These are phyloP conservation scores for Scaptomyza parva DNA, from an alignment of 2,888 invertebrate genomes.

Conservation along the genomic window DNA sequence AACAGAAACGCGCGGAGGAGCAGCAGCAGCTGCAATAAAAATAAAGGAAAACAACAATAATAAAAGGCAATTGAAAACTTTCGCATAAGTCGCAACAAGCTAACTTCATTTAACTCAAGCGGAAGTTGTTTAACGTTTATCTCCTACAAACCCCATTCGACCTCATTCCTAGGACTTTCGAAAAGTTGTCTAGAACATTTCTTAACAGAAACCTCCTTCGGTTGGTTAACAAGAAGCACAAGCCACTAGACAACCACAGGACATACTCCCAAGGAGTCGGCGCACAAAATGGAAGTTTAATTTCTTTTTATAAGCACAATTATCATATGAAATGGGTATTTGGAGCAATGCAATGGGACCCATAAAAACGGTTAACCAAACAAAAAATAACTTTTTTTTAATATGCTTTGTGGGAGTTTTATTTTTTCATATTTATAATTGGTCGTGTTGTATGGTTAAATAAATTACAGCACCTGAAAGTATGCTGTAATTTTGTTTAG, in stretches of 20 bases:
- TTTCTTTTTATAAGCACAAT: constrained; percentile 81
- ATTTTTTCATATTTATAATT: background rate
- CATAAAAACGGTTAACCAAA: constrained; percentile 6
- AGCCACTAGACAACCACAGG: constrained; percentile 44
- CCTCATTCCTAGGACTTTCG: background rate
- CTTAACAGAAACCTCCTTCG: constrained; percentile 16
- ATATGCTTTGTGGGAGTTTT: background rate
- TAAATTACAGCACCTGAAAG: constrained; percentile 1
- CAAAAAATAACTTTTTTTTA: constrained; percentile 4
- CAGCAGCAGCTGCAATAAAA: constrained; percentile 43
- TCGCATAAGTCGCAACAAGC: constrained; percentile 78
- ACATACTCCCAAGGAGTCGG: constrained; percentile 30
- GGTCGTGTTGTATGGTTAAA: background rate
- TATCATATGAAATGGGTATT: constrained; percentile 48
- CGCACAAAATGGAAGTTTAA: constrained; percentile 81
- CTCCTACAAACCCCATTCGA: background rate
- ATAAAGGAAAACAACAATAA: constrained; percentile 67
- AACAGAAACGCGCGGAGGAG: constrained; percentile 24
- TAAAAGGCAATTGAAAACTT: constrained; percentile 81
- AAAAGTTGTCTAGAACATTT: constrained; percentile 9
- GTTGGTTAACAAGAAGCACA: constrained; percentile 7
- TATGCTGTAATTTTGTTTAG: constrained; percentile 7
- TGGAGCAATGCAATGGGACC: constrained; percentile 21
- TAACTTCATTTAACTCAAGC: constrained; percentile 55
- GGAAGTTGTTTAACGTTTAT: constrained; percentile 24